phyloP scores from a whole-genome alignment of 2,113 vertebrate genomes.

The Smithornis capensis region DNA sequence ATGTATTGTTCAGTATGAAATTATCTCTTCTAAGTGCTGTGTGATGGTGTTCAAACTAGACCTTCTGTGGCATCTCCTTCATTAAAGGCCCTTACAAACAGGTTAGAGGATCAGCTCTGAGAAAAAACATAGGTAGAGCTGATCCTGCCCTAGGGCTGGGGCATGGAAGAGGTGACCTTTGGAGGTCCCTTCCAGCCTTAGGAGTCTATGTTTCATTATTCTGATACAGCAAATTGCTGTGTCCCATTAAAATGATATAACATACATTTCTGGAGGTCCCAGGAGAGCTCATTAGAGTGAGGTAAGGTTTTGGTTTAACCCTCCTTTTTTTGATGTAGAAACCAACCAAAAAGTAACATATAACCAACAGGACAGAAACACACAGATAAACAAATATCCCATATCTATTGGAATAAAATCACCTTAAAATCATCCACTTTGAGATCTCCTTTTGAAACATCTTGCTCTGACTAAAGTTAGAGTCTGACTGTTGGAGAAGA shows the following conservation, averaged over 20 bases:
- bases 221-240: slow-evolving; percentile 2
- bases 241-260: slow-evolving; percentile 25
- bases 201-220: not conserved
- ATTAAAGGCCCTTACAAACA: not conserved
- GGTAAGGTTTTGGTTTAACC: slow-evolving; percentile 14
- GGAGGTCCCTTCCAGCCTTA: slow-evolving; percentile 1
- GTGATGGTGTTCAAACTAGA: not conserved
- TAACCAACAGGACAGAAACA: not conserved
- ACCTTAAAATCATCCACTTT: not conserved
- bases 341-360: not conserved
- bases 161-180: slow-evolving; percentile 18
- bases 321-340: not conserved
- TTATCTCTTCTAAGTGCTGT: not conserved
- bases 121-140: slow-evolving; percentile 3
- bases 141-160: slow-evolving; percentile 36
- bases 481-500: not conserved
- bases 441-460: not conserved
- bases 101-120: not conserved
- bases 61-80: not conserved
- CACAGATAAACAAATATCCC: not conserved
- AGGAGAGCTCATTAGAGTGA: slow-evolving; percentile 42
- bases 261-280: not conserved
- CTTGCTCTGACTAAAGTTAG: not conserved
- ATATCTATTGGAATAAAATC: not conserved
- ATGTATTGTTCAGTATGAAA: not conserved